Conservation (phyloP, 2,113 vertebrate genomes). For the Triplophysa siluroides region DNA sequence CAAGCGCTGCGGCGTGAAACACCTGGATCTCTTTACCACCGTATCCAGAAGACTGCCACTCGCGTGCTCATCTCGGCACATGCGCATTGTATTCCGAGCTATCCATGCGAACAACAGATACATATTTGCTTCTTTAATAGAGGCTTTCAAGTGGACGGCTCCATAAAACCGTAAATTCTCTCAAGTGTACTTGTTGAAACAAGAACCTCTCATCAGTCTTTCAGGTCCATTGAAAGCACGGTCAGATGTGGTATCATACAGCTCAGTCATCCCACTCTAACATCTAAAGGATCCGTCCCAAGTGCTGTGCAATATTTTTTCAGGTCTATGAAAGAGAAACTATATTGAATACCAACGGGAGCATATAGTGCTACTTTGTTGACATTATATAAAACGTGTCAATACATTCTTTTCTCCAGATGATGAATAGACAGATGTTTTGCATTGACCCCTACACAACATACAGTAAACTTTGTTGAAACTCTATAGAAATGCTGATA, state of each 20-base stretch:
- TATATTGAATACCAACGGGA: not conserved
- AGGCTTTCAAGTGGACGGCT: slow-evolving; percentile 32
- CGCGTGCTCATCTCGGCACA: not conserved
- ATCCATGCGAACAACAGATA: slow-evolving; percentile 32
- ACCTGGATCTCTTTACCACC: slow-evolving; percentile 12
- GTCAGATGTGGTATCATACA: slow-evolving; percentile 35
- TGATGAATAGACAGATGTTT: slow-evolving; percentile 14
- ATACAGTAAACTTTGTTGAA: not conserved
- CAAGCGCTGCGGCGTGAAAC: slow-evolving; percentile 27
- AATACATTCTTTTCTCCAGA: slow-evolving; percentile 1
- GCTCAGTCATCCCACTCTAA: slow-evolving; percentile 46
- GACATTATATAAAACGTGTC: not conserved
- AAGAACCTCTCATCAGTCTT: slow-evolving; percentile 51
- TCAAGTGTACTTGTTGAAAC: slow-evolving; percentile 55
- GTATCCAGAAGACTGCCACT: slow-evolving; percentile 9
- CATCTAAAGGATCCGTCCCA: slow-evolving; percentile 57
- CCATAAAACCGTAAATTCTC: slow-evolving; percentile 51
- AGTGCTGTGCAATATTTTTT: slow-evolving; percentile 3
- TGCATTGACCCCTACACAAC: not conserved
- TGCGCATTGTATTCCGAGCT: slow-evolving; percentile 6
- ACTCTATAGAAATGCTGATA: not conserved
- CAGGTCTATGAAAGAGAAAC: not conserved
- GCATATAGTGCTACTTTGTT: not conserved
- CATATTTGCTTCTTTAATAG: slow-evolving; percentile 36
- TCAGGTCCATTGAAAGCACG: slow-evolving; percentile 54